Evolutionary conservation across 2,888 invertebrate genomes (phyloP), one percentile per base, ranked within the genome.

Genomic region (Adela reaumurella): DNA sequence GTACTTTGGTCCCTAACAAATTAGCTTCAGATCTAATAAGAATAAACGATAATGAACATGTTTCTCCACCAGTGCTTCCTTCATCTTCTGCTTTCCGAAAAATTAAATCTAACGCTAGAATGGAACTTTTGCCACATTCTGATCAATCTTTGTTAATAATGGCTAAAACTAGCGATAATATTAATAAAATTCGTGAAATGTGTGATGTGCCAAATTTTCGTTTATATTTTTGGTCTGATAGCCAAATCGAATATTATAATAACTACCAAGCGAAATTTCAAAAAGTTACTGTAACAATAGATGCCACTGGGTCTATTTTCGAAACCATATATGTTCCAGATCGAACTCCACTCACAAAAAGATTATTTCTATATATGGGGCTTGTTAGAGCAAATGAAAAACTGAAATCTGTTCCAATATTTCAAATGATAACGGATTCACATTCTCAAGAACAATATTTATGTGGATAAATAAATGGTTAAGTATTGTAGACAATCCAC

Each of bases 201-300:
- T 50, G 50, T 53, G 48, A 52, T 49, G 50, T 51, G 51, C 54
- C 53, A 48, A 48, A 49, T 54, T 54, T 54, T 44, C 49, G 48
- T 53, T 51, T 54, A 45, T 52, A 54, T 53, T 54, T 53, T 53
- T 53, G 53, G 51, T 47, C 51, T 50, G 49, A 54, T 53, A 45
- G 53, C 47, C 53, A 54, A 54, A 54, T 54, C 46, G 49, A 53
- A 48, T 54, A 53, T 51, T 53, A 53, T 49, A 51, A 48, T 51
- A 49, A 47, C 42, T 53, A 24, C 24, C 4, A 24, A 24, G 24
- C 24, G 24, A 24, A 24, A 24, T 24, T 24, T 24, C 24, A 24
- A 51, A 53, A 51, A 53, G 54, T 51, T 43, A 53, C 50, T 50
- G 49, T 53, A 46, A 53, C 53, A 49, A 50, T 53, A 53, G 53